Evolutionary conservation across 2,888 invertebrate genomes (phyloP), one percentile per base, ranked within the genome.

Genomic region (Drosophila gaucha): DNA sequence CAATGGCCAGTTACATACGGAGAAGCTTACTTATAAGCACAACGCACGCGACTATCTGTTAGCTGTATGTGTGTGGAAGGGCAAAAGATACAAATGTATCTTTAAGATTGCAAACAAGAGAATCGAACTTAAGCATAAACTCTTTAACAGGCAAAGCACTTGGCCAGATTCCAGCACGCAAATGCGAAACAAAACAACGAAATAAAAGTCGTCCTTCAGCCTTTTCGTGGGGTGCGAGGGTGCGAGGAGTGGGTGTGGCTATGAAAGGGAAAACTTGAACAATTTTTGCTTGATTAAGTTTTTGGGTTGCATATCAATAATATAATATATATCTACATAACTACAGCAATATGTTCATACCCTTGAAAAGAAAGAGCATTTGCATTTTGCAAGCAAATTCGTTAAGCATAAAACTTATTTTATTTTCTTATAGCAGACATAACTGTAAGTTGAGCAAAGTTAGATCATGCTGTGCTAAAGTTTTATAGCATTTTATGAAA

Each of bases 261-360:
- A 18, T 12, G 26, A 46, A 43, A 41, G 33, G 20, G 20, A 60
- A 68, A 76, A 58, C 51, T 68, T 59, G 46, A 76, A 70, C 72
- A 67, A 83, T 73, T 72, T 77, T 71, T 78, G 77, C 77, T 86
- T 83, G 80, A 86, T 80, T 83, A 86, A 74, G 67, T 84, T 77
- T 77, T 67, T 41, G 55, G 75, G 71, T 72, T 83, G 87, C 84
- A 87, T 80, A 87, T 87, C 80, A 22, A 14, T 52, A 80, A 79
- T 60, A 67, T 60, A 82, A 62, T 26, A 52, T 31, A 55, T 31
- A 49, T 31, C 16, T 24, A 50, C 30, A 54, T 14, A 18, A 50
- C 26, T 14, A 20, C 9, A n/a, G 36, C 36, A 26, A 36, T 49
- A 18, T 28, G 28, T 9, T 38, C 1, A n/a, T 14, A 14, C 39